Evolutionary conservation across 1,140 invertebrate genomes (phyloP).

Genomic region (Sipha flava): DNA sequence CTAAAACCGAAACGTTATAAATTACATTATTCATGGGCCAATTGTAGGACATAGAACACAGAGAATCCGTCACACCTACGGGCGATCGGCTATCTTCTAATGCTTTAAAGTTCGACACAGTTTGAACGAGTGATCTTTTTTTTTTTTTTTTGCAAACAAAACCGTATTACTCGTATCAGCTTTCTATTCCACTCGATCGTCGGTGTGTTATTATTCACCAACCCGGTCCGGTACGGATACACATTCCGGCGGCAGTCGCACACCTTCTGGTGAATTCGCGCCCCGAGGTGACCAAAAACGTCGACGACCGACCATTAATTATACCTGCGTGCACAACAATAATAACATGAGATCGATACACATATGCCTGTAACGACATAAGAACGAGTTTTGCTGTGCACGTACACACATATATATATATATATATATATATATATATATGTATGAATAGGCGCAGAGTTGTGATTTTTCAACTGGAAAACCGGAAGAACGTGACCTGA

Average conservation of each 20-base stretch:
- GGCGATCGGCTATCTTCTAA: neutral
- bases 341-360: neutral
- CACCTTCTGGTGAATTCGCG: neutral
- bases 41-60: neutral
- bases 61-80: neutral
- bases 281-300: neutral
- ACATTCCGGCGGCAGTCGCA: neutral
- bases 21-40: no score
- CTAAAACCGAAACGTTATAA: no score
- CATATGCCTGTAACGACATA: neutral
- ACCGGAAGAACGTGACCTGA: slow-evolving; percentile 11
- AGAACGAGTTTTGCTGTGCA: neutral
- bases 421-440: no score
- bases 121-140: no score
- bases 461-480: slow-evolving; percentile 22
- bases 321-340: neutral
- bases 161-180: neutral
- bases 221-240: no score
- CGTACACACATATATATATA: neutral
- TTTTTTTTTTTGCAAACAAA: neutral
- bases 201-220: no score
- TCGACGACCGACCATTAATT: neutral
- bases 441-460: no score
- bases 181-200: neutral
- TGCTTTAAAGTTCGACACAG: neutral